Evolutionary conservation across 2,113 vertebrate species (phyloP).

Genomic region (Cheirogaleus medius): DNA sequence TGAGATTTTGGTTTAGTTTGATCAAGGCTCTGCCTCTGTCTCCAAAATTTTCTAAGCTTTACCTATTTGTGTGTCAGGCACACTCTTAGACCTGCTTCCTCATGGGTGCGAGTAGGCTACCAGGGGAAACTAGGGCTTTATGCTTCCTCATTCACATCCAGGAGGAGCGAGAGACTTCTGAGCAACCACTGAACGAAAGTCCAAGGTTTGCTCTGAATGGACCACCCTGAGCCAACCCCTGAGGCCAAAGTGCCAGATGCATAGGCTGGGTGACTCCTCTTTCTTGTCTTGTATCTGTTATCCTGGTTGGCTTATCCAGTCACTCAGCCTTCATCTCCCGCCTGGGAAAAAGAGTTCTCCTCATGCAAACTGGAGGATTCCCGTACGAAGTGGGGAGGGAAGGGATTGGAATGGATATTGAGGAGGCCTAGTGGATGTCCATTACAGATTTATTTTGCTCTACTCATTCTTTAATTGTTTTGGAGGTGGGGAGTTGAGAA

Average conservation of each 20-base stretch:
- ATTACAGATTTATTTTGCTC: not conserved
- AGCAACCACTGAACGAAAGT: not conserved
- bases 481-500: not conserved
- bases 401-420: rapidly evolving
- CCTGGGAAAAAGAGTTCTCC: not conserved
- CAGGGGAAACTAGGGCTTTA: not conserved
- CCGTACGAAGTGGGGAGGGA: not conserved
- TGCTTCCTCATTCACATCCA: not conserved
- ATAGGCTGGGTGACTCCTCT: not conserved
- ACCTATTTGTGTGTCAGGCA: not conserved
- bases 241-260: not conserved
- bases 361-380: not conserved
- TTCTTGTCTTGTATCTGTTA: rapidly evolving
- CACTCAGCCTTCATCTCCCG: not conserved
- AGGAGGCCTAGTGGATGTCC: not conserved
- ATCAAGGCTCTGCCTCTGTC: not conserved
- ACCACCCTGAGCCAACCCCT: not conserved
- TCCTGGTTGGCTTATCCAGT: not conserved
- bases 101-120: not conserved
- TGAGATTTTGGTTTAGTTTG: not conserved
- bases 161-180: not conserved
- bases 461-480: not conserved
- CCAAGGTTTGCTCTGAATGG: not conserved
- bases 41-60: not conserved
- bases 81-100: not conserved